These are phyloP conservation scores for Agelas oroides DNA, from an alignment of 37 sponge, comb jelly and placozoan genomes.

Conservation along the genomic window DNA sequence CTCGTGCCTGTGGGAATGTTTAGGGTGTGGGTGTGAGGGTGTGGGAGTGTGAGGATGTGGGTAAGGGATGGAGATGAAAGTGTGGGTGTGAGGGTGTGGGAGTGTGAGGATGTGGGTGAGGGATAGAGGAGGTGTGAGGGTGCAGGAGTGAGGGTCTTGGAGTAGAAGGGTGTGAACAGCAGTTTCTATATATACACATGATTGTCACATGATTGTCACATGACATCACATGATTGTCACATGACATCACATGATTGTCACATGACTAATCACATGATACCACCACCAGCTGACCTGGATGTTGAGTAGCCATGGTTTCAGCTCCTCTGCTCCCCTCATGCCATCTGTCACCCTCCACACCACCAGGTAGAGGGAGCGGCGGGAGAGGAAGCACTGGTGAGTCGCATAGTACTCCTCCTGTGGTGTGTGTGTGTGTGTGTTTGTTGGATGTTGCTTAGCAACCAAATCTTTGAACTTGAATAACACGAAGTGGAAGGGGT, in stretches of 20 bases:
- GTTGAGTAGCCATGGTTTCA: slow-evolving; percentile 83
- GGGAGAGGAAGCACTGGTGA: slow-evolving; percentile 85
- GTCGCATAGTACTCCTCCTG: slow-evolving; percentile 86
- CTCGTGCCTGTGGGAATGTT: slow-evolving; percentile 61
- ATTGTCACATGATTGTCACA: neutral
- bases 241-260: neutral
- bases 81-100: neutral
- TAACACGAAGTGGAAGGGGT: too few species aligned
- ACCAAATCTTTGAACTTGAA: too few species aligned
- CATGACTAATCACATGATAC: neutral
- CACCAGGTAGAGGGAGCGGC: slow-evolving; percentile 73
- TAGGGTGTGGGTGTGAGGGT: neutral
- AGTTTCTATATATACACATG: too few species aligned
- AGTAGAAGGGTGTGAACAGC: too few species aligned
- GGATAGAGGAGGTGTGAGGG: neutral
- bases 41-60: neutral
- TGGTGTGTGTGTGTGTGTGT: neutral
- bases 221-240: neutral
- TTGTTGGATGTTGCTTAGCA: too few species aligned
- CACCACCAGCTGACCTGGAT: slow-evolving; percentile 67
- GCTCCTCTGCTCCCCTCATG: slow-evolving; percentile 56
- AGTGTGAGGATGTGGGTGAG: neutral
- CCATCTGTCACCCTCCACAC: slow-evolving; percentile 82
- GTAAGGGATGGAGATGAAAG: neutral
- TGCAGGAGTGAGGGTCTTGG: too few species aligned